A percentile compares a stretch with the other conserved stretches of the same genome.
Conservation (phyloP, 2,113 vertebrate genomes). For the Zosterops pallidus region DNA sequence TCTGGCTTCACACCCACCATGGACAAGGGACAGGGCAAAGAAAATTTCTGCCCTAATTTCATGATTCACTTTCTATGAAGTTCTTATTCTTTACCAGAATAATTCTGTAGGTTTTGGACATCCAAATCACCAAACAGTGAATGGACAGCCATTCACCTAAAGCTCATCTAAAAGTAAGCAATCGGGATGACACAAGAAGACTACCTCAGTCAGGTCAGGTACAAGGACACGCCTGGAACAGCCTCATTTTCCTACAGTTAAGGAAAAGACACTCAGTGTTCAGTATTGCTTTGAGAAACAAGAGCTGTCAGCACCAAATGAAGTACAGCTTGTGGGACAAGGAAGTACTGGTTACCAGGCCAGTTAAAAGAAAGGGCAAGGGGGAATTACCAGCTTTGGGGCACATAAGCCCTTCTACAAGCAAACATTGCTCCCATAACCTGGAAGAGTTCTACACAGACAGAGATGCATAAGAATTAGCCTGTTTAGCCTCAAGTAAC, state of each 20-base stretch:
- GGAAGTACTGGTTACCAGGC: background rate
- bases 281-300: background rate
- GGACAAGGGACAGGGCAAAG: background rate
- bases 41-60: background rate
- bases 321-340: background rate
- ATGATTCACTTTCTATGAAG: background rate
- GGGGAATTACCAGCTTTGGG: background rate
- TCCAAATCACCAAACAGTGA: background rate
- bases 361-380: background rate
- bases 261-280: background rate
- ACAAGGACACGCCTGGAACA: background rate
- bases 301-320: background rate
- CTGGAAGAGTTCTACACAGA: background rate
- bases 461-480: background rate
- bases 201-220: slow-evolving; percentile 7
- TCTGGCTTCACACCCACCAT: background rate
- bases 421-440: background rate
- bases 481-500: background rate
- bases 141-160: background rate
- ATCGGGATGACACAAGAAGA: background rate
- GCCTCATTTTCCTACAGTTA: background rate
- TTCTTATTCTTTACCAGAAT: background rate
- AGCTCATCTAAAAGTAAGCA: background rate
- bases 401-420: background rate
- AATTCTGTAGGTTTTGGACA: background rate